Evolutionary conservation across 2,797 vertebrate species (phyloP), one percentile per base, ranked within the genome.

Genomic region (Chromis chromis): DNA sequence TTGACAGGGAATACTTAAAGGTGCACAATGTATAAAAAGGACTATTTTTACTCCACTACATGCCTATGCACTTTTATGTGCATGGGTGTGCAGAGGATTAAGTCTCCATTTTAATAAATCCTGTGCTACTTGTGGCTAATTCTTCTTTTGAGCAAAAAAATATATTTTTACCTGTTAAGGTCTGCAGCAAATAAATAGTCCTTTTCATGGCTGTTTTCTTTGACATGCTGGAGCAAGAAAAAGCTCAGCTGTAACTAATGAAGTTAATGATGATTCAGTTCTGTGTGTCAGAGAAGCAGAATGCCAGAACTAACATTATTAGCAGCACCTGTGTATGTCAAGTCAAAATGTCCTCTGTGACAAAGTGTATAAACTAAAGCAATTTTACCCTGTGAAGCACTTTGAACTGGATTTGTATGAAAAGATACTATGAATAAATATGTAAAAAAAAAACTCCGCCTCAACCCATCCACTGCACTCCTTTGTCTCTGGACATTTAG

Each of bases 1-100:
- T 74, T 74, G 77, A 70, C 76, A 76, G 66, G 31, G 28, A 75
- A 76, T 64, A 61, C 57, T 65, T 62, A 57, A 46, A 60, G 70
- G 58, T 55, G 62, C 22, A 57, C 40, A 17, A 42, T 55, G 6
- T 49, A 50, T 44, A 65, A 33, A 59, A 55, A 81, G 36, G 17
- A n/a, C 10, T 40, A 40, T 70, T 81, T 58, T 77, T 65, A 14
- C 5, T 16, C 31, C 48, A 31, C 33, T 1, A 1, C 19, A 7
- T 22, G 46, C 27, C 6, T 33, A 28, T 58, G 64, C 19, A 28
- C 24, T 25, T 57, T 17, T 44, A 2, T 16, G 53, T 13, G 1
- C 22, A 2, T 36, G 10, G 11, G 5, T 44, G 14, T 25, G n/a
- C 39, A 28, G 40, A 48, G 31, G 14, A 22, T 63, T 16, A 52